Conservation (phyloP, 2,888 invertebrate genomes). For the Oxytorus armatus region DNA sequence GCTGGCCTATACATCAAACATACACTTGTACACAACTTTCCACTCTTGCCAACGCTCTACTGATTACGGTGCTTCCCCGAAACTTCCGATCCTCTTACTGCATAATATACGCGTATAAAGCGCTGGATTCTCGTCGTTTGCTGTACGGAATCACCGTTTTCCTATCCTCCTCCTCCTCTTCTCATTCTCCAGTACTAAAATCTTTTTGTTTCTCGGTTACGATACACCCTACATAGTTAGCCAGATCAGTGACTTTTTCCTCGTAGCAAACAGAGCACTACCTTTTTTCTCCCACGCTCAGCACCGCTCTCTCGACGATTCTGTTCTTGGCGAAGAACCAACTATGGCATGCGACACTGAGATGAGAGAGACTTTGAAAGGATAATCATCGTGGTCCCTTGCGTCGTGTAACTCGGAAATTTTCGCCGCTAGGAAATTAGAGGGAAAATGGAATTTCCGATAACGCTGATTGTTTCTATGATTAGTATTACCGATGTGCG, state of each 20-base stretch:
- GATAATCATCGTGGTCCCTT: slow-evolving; percentile 37
- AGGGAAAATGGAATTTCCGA: slow-evolving; percentile 34
- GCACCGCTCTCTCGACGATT: slow-evolving; percentile 37
- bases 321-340: slow-evolving; percentile 64
- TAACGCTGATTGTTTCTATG: slow-evolving; percentile 54
- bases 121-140: background rate
- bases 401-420: slow-evolving; percentile 16
- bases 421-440: slow-evolving; percentile 52
- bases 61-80: slow-evolving; percentile 23
- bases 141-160: background rate
- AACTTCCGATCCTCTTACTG: background rate
- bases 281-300: slow-evolving; percentile 17
- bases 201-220: slow-evolving; percentile 24
- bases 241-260: slow-evolving; percentile 37
- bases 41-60: slow-evolving; percentile 27
- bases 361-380: slow-evolving; percentile 20
- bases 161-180: background rate
- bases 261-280: background rate
- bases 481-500: slow-evolving; percentile 39
- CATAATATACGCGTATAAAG: background rate
- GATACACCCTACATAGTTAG: slow-evolving; percentile 3
- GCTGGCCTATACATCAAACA: slow-evolving; percentile 77
- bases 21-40: slow-evolving; percentile 44
- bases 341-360: slow-evolving; percentile 39
- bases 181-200: background rate